phyloP scores from a whole-genome alignment of 2,797 vertebrate species.

The Corythornis leucogaster region DNA sequence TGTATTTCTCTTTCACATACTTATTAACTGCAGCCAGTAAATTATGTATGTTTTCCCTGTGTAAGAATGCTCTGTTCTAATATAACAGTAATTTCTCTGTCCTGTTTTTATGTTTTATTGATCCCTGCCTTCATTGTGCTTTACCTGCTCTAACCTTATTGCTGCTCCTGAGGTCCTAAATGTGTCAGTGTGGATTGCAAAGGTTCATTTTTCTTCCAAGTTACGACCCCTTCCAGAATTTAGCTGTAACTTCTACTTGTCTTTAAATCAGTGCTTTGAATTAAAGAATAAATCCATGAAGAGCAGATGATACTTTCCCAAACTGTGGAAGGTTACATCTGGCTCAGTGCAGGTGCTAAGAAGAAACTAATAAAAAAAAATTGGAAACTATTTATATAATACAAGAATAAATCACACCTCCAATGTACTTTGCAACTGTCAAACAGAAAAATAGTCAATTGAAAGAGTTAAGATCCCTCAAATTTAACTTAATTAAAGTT shows the following conservation, averaged over 20 bases:
- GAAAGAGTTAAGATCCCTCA: background rate
- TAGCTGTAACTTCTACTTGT: background rate
- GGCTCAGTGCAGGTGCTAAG: background rate
- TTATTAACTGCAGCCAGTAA: background rate
- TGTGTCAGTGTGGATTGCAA: background rate
- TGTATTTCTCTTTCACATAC: background rate
- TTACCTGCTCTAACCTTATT: background rate
- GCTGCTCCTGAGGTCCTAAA: background rate
- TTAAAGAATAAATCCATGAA: background rate
- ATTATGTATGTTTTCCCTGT: background rate
- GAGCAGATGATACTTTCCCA: background rate
- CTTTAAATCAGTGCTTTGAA: background rate
- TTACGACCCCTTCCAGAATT: background rate
- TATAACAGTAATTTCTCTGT: background rate
- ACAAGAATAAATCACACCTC: background rate
- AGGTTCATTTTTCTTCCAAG: background rate
- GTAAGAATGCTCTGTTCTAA: background rate
- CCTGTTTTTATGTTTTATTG: conserved; percentile 9
- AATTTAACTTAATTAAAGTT: background rate
- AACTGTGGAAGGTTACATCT: background rate
- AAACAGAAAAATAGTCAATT: background rate
- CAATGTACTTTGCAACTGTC: background rate
- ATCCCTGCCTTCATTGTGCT: background rate
- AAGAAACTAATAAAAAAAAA: background rate
- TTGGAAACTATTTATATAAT: background rate